Evolutionary conservation across 2,113 vertebrate species (phyloP).

Genomic region (Chitala chitala): DNA sequence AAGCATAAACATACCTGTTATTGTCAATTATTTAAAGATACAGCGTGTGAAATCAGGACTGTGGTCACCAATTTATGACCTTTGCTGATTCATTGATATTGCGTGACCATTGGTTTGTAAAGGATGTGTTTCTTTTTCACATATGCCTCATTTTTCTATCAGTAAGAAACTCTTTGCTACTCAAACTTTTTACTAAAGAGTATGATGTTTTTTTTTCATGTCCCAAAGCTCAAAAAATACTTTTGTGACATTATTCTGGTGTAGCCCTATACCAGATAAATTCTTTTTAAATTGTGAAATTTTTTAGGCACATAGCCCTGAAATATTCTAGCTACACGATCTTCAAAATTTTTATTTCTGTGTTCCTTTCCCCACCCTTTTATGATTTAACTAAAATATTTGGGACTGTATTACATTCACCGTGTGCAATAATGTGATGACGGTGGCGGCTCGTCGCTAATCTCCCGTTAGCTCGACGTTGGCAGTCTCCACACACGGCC

Average conservation of each 20-base stretch:
- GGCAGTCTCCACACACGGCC: background rate
- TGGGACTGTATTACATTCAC: background rate
- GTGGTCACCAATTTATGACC: no score
- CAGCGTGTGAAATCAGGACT: no score
- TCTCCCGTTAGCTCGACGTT: background rate
- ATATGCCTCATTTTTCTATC: no score
- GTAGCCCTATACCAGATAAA: no score
- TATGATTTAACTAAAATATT: background rate
- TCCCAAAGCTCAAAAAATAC: background rate
- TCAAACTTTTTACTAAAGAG: background rate
- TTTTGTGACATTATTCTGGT: background rate
- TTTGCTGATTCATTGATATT: no score
- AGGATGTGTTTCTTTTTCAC: no score
- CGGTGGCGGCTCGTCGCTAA: background rate
- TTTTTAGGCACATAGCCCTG: background rate
- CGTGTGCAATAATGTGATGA: background rate
- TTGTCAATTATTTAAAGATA: no score
- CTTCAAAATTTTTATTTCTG: background rate
- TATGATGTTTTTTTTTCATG: background rate
- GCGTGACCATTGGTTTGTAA: no score
- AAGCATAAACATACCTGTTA: no score
- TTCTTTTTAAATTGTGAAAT: background rate
- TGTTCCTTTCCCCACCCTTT: background rate
- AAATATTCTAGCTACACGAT: background rate
- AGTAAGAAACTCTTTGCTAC: no score